Base-by-base conservation (phyloP, 2,797 vertebrate genomes). In the Amphiprion clarkii region DNA sequence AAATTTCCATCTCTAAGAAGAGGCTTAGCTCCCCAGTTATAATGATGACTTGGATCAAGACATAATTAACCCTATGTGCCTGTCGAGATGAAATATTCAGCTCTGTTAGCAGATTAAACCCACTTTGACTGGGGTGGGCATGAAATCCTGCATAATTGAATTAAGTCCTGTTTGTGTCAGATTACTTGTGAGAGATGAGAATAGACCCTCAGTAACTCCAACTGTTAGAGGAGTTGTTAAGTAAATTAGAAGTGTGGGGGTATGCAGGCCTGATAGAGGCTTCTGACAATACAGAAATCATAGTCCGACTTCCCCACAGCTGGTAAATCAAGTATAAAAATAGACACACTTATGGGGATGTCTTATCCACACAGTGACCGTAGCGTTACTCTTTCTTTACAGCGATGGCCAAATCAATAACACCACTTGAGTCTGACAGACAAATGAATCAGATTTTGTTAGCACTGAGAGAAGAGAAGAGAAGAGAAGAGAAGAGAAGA, bases 141-240 rank as follows among this genome's bases (percentile, higher is more conserved):
- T 64, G 21, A 81, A 77, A 72, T 75, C 44, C 33, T 31, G 19
- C 14, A 40, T 79, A 86, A 87, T 57, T 81, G 5, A 88, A 86
- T 87, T 74, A 76, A 60, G 53, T 54, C 14, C 42, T 63, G 52
- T 75, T 76, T 67, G 51, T 52, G 63, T 60, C 58, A 53, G 40
- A 76, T 69, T 55, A 60, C 4, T 19, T 46, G 44, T 21, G 9
- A 56, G 58, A 52, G 31, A 67, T 14, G 31, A 74, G 27, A 69
- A 53, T 4, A 46, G 36, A 61, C 21, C 5, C 31, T 58, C n/a
- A n/a, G 10, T 29, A 17, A 33, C 48, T 70, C n/a, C 11, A 67
- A 40, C 12, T 5, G 6, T 31, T 42, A 23, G 36, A 40, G 16
- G 42, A 42, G 21, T 17, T 9, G 39, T 1, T 19, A n/a, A 58